Evolutionary conservation across 1,140 invertebrate genomes (phyloP), one percentile per base, ranked within the genome.

Genomic region (Oscheius sp.): DNA sequence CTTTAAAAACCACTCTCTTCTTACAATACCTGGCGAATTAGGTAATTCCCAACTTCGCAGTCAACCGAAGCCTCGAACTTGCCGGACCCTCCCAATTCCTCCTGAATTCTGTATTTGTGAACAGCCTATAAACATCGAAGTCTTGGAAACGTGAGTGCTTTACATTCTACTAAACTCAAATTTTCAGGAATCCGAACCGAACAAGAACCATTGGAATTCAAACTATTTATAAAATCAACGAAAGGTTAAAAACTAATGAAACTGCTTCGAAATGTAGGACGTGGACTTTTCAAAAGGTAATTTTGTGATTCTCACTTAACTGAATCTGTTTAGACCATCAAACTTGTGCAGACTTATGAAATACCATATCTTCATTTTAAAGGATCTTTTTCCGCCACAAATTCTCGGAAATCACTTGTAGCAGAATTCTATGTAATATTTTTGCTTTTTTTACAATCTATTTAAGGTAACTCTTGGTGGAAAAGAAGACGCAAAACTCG

Each of bases 91-190:
- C 34, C 38, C 42, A 0, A 72, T 72, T 52, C 70, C 35, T 3
- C 32, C 61, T 18, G 28, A 65, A n/a, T 45, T 46, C 38, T 72
- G 70, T 52, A 63, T 72, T 10, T 72, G 70, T 46, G 29, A 71
- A 28, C 35, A 45, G 18, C 20, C 36, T 18, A 29, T 64, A 4
- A 45, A 63, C n/a, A 7, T 13, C 10, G 28, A 35, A 18, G 32
- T 66, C 15, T 20, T 29, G 23, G 20, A 18, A 3, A 64, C 3
- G 13, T 64, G 10, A 13, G 13, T 59, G n/a, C 3, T 3, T 38
- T 38, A 18, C 45, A 26, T 59, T 18, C 36, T 18, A 35, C n/a
- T n/a, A n/a, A n/a, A n/a, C n/a, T n/a, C n/a, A n/a, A n/a, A 59
- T 7, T 7, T 13, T 13, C 18, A 15, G 36, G 46, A 7, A 13